Base-by-base conservation (phyloP, 2,888 invertebrate species). In the Ormyrus pomaceus region DNA sequence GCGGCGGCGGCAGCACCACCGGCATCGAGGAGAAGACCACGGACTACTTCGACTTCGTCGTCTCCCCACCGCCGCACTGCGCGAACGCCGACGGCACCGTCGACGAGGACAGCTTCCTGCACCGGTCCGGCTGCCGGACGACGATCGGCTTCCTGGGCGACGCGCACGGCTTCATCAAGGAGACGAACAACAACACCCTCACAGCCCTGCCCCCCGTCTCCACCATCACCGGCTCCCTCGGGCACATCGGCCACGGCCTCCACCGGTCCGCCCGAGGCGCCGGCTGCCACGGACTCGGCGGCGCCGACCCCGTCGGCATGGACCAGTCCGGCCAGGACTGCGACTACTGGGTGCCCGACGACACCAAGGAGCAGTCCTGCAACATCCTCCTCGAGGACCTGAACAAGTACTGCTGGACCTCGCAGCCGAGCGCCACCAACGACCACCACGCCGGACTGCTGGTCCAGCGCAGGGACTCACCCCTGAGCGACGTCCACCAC, bases 31-130 rank as follows among this genome's bases (percentile, higher is more conserved):
- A 96, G 91, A 94, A 95, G 87, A 96, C 96, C 92, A 95, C 96
- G 85, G 96, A 96, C 92, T 96, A 96, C 92, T 96, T 96, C 92
- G 96, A 96, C 92, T 96, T 96, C 91, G 96, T 96, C 83, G 95
- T 96, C 74, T 95, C 95, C 66, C 95, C 96, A 5, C 87, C 87
- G 2, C 86, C 88, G 3, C 90, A 89, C 77, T 85, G 89, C 45
- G 75, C 87, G 5, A 83, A 86, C 58, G 86, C 86, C 56, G 86
- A 85, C 51, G 95, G 95, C 87, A 93, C 95, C 87, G 94, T 93
- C 88, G 94, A 95, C 91, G 93, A 94, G 68, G 92, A 92, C 51
- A 90, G 91, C 65, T 91, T 92, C 78, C 91, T 92, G 59, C 94
- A 94, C 88, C 88, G 89, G 19, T 83, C 85, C 8, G 84, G 84